Percentiles rank a stretch among this genome's conserved stretches.
Evolutionary conservation across 2,113 vertebrate genomes (phyloP).

Genomic region (Callorhinus ursinus): DNA sequence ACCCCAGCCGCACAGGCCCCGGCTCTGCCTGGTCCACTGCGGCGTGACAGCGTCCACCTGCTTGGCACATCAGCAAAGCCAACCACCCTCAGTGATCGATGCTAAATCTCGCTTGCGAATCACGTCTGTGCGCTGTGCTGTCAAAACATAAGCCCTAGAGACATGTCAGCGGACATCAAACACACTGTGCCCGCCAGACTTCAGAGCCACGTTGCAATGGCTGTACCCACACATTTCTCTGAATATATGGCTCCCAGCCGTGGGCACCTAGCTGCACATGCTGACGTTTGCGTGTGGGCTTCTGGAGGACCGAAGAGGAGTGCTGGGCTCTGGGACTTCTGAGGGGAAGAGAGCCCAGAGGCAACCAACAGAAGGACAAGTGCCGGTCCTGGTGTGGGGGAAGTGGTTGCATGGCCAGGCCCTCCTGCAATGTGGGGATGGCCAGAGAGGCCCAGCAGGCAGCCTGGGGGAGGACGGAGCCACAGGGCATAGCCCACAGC

Average conservation of each 20-base stretch:
- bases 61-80: not conserved
- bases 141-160: not conserved
- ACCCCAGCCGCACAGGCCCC: fast-evolving
- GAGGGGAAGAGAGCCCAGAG: not conserved
- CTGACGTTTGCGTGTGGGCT: not conserved
- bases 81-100: not conserved
- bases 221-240: not conserved
- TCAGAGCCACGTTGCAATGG: not conserved
- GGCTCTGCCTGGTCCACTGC: no score
- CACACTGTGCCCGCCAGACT: fast-evolving
- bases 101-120: fast-evolving
- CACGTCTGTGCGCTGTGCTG: fast-evolving
- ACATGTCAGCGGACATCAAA: not conserved
- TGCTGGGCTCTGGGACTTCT: not conserved
- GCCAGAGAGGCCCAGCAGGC: not conserved
- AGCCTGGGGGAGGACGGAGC: fast-evolving
- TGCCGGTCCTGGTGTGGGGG: fast-evolving
- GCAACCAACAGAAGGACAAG: not conserved
- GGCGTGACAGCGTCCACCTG: no score
- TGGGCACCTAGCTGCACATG: no score
- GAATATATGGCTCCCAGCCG: not conserved
- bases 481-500: not conserved
- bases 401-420: fast-evolving
- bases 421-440: not conserved
- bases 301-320: no score